Conservation (phyloP, 2,797 vertebrate genomes). For the Chrysocyon brachyurus region DNA sequence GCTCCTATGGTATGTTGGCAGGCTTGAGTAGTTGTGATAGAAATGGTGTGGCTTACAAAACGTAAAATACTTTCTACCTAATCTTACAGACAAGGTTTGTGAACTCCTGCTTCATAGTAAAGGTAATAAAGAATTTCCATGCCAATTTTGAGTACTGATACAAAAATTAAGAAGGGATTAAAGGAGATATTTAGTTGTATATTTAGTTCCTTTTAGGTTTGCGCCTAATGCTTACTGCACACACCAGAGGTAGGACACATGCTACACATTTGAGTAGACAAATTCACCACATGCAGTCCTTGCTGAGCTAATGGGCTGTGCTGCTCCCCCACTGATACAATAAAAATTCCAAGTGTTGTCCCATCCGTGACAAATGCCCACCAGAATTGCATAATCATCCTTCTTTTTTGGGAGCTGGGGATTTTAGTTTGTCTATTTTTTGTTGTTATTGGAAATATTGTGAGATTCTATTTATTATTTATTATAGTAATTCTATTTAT, state of each 20-base stretch:
- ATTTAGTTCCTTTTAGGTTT: not conserved
- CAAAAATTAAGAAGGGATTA: constrained; percentile 10
- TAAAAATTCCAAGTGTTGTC: not conserved
- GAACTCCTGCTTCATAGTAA: not conserved
- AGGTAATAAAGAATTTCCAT: not conserved
- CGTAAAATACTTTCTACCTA: not conserved
- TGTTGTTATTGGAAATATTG: not conserved
- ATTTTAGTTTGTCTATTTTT: not conserved
- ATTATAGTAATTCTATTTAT: no score
- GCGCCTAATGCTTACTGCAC: not conserved
- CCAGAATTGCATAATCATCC: not conserved
- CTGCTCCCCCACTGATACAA: not conserved
- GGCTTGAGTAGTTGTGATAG: not conserved
- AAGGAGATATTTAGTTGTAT: not conserved
- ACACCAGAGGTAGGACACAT: not conserved
- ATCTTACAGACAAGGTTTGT: not conserved
- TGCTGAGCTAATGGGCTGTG: not conserved
- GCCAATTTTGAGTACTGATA: not conserved
- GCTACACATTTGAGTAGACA: not conserved
- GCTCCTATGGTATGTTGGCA: not conserved
- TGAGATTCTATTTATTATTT: no score
- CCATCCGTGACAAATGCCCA: not conserved
- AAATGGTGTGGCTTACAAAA: not conserved
- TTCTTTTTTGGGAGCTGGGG: not conserved
- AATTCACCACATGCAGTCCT: not conserved